phyloP scores from a whole-genome alignment of 2,888 invertebrate genomes.

The Watsonalla cultraria region DNA sequence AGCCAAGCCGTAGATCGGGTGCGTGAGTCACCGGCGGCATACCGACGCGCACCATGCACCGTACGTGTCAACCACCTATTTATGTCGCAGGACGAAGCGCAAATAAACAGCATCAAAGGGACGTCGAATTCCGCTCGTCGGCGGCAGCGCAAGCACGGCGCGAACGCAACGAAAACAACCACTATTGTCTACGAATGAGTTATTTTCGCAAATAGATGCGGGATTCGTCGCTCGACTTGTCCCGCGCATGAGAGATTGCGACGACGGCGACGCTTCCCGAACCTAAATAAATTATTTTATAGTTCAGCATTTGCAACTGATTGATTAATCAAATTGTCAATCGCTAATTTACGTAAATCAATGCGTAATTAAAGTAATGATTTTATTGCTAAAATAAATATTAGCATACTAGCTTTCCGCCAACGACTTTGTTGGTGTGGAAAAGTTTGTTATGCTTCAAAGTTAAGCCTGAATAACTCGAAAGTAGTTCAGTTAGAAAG shows the following conservation, averaged over 20 bases:
- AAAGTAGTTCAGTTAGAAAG: no score
- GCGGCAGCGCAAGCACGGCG: slow-evolving; percentile 39
- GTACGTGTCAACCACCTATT: slow-evolving; percentile 76
- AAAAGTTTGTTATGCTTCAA: no score
- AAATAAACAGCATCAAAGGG: slow-evolving; percentile 78
- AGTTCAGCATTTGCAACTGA: no score
- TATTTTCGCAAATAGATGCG: slow-evolving; percentile 71
- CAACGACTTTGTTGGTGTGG: no score
- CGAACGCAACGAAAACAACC: slow-evolving; percentile 65
- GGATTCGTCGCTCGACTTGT: slow-evolving; percentile 17
- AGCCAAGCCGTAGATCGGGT: slow-evolving; percentile 43
- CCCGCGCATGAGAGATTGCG: slow-evolving; percentile 7
- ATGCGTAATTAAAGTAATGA: no score
- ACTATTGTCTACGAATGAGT: slow-evolving; percentile 74
- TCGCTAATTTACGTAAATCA: no score
- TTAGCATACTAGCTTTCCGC: no score
- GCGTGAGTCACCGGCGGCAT: slow-evolving; percentile 63
- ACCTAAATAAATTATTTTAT: background rate
- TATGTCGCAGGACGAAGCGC: slow-evolving; percentile 74
- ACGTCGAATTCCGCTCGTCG: slow-evolving; percentile 62
- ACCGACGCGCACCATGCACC: slow-evolving; percentile 63
- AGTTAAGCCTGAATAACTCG: no score
- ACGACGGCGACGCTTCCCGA: slow-evolving; percentile 18
- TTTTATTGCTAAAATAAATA: no score
- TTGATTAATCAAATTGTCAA: no score